These are phyloP conservation scores for Harpagoxenus sublaevis DNA, from an alignment of 2,888 invertebrate genomes.

Conservation along the genomic window DNA sequence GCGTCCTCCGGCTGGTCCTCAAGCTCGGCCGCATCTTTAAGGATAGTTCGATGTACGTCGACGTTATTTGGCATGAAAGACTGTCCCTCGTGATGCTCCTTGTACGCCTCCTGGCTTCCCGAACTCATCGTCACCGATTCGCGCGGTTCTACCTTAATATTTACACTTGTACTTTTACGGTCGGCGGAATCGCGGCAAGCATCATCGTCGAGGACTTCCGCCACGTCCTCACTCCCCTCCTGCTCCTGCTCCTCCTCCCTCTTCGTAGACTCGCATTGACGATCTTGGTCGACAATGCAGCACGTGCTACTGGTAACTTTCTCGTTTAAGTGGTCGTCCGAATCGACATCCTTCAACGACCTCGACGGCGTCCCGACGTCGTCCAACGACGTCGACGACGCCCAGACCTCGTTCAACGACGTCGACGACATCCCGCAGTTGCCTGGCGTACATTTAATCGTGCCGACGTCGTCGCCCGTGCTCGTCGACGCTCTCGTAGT, in stretches of 20 bases:
- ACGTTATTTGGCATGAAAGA: constrained; percentile 47
- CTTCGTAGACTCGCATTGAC: constrained; percentile 52
- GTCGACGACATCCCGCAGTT: background rate
- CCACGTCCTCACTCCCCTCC: constrained; percentile 12
- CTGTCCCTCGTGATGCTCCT: constrained; percentile 24
- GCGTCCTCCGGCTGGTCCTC: background rate
- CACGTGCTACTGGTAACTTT: constrained; percentile 71
- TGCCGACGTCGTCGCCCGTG: constrained; percentile 46
- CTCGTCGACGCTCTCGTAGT: constrained; percentile 60
- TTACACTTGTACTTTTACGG: constrained; percentile 67
- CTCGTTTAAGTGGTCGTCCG: constrained; percentile 57
- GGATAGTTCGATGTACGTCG: constrained; percentile 42
- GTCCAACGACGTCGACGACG: constrained; percentile 20
- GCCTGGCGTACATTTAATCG: background rate
- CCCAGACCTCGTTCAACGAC: constrained; percentile 23
- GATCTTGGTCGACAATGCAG: constrained; percentile 56
- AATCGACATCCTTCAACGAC: constrained; percentile 38
- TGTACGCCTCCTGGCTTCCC: constrained; percentile 21
- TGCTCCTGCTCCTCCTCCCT: constrained; percentile 12
- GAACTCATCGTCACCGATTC: constrained; percentile 48
- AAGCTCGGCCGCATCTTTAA: constrained; percentile 16
- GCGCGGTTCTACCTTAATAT: constrained; percentile 60
- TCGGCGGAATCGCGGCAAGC: constrained; percentile 62
- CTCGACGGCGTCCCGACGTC: background rate
- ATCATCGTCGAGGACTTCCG: constrained; percentile 21